Evolutionary conservation across 2,888 invertebrate species (phyloP), one percentile per base, ranked within the genome.

Genomic region (Eupithecia inturbata): DNA sequence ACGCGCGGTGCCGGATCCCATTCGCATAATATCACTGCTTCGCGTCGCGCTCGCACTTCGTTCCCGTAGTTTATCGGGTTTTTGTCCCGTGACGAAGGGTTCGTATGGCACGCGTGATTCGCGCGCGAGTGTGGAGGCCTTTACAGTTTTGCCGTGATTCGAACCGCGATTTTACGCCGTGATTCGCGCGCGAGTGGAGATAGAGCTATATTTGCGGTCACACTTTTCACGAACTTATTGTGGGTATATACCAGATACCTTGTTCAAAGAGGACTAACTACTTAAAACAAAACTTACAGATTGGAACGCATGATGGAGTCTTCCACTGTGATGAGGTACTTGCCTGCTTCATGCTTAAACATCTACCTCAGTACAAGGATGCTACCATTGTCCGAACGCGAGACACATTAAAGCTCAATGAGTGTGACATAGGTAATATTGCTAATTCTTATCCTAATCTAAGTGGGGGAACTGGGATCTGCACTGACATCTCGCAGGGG

Each of bases 301-400:
- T 97, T 76, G 97, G 97, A 10, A 97, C 97, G 0, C 97, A 97
- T 81, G 95, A 96, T 94, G 99, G 99, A 0, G 95, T 95, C 0
- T 99, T 99, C 88, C 99, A 99, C 90, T 98, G 98, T 85, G 99
- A 99, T 87, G 99, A 99, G 91, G 97, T 97, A 0, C 92, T 99
- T n/a, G 99, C 99, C 0, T 99, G 99, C 88, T 98, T 96, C 85
- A 96, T 99, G 97, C 95, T 99, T 26, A 97, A 97, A 86, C 95
- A 95, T 68, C 90, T 99, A 6, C 97, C 98, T 0, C 95, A 96
- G 81, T 99, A 97, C 89, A 95, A 96, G 83, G 95, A 98, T 91
- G 97, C 99, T 0, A 95, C 96, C 79, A 97, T 99, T 74, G 89
- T 98, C 10, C 95, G 98, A 81, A 95, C 96, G 0, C 94, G 97